Conservation (phyloP, 2,113 vertebrate genomes). For the Rhadina sibilatrix region DNA sequence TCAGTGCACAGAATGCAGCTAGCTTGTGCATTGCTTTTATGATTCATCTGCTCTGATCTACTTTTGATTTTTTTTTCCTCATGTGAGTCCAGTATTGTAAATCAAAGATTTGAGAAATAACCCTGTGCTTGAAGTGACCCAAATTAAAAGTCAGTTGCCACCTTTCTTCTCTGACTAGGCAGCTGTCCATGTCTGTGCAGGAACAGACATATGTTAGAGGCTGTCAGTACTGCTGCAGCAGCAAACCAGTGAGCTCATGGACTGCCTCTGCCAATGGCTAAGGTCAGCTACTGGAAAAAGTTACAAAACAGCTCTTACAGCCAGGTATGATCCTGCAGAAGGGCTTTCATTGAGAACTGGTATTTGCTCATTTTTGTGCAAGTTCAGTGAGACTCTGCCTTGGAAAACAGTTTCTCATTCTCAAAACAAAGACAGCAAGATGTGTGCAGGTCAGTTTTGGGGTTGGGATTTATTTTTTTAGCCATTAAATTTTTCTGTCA, state of each 20-base stretch:
- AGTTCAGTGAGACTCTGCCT: background rate
- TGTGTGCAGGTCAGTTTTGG: background rate
- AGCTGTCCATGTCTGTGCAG: background rate
- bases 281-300: constrained; percentile 45
- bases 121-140: constrained; percentile 1
- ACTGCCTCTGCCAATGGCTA: background rate
- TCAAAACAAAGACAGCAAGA: background rate
- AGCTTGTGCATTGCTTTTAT: background rate
- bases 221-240: background rate
- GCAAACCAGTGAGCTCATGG: background rate
- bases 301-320: background rate
- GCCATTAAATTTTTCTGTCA: background rate
- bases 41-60: constrained; percentile 7
- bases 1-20: background rate
- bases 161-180: background rate
- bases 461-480: background rate
- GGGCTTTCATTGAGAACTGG: background rate
- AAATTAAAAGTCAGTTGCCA: constrained; percentile 10
- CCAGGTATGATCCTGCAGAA: background rate
- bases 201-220: background rate
- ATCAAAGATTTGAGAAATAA: constrained; percentile 27
- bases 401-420: background rate
- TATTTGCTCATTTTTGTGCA: background rate
- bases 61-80: constrained; percentile 35
- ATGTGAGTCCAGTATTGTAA: constrained; percentile 16